phyloP scores from a whole-genome alignment of 2,797 vertebrate genomes.

The Hoplostethus mediterraneus region DNA sequence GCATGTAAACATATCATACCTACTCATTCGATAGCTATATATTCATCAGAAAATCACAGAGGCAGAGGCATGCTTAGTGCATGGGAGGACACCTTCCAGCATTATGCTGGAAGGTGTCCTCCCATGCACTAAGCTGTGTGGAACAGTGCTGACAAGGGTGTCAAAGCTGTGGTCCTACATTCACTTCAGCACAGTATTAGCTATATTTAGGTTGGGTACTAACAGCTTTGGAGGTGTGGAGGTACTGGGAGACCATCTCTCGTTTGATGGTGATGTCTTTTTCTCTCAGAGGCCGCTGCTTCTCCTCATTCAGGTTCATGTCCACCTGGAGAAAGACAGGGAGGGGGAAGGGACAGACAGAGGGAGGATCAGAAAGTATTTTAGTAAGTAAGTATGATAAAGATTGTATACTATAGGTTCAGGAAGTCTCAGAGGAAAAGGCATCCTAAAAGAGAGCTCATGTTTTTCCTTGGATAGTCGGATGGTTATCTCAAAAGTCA shows the following conservation, averaged over 20 bases:
- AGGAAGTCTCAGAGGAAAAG: background rate
- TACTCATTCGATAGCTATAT: background rate
- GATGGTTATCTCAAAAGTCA: background rate
- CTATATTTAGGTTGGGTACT: constrained; percentile 66
- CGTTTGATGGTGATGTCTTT: constrained; percentile 93
- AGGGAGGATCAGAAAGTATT: constrained; percentile 1
- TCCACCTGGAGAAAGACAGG: constrained; percentile 82
- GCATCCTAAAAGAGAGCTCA: too few relatives aligned
- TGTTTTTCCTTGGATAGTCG: too few relatives aligned
- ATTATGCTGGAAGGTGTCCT: too few relatives aligned
- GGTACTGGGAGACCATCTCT: constrained; percentile 95
- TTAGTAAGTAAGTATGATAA: background rate
- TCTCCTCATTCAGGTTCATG: constrained; percentile 93
- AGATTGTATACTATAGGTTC: background rate
- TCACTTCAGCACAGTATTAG: background rate
- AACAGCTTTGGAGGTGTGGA: constrained; percentile 91
- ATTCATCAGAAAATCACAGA: background rate
- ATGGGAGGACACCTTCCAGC: too few relatives aligned
- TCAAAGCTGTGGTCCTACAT: background rate
- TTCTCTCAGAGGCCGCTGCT: constrained; percentile 89
- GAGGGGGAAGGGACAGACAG: background rate
- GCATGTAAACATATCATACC: too few relatives aligned
- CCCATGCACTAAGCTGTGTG: background rate
- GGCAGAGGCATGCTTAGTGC: too few relatives aligned
- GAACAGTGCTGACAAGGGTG: background rate